phyloP scores from a whole-genome alignment of 2,113 vertebrate genomes.

The Podarcis raffonei region DNA sequence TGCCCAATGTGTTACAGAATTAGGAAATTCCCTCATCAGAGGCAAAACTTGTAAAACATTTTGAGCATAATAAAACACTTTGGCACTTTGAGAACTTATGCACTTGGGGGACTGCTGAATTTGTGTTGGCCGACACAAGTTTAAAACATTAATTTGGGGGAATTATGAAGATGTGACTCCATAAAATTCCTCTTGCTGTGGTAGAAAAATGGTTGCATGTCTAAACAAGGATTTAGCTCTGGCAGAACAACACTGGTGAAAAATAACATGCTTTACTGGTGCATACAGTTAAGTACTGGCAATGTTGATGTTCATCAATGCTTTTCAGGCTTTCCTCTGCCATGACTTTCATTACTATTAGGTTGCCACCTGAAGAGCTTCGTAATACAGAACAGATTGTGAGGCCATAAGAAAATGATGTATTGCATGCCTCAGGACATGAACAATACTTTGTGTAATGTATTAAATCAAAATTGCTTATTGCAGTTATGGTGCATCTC shows the following conservation, averaged over 20 bases:
- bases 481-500: neutral
- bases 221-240: neutral
- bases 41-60: too few species aligned
- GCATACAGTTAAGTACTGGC: neutral
- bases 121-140: neutral
- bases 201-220: neutral
- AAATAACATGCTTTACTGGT: neutral
- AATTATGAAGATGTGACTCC: neutral
- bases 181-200: neutral
- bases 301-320: neutral
- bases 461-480: neutral
- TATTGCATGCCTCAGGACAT: neutral
- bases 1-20: too few species aligned
- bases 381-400: neutral
- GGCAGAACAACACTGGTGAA: neutral
- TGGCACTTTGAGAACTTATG: too few species aligned
- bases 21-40: too few species aligned
- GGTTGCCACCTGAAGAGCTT: neutral
- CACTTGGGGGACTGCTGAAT: neutral
- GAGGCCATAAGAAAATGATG: neutral
- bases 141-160: neutral
- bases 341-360: neutral
- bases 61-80: too few species aligned
- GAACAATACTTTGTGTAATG: neutral
- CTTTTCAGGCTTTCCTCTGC: neutral